Evolutionary conservation across 1,140 invertebrate genomes (phyloP).

Genomic region (Steinernema khuongi): DNA sequence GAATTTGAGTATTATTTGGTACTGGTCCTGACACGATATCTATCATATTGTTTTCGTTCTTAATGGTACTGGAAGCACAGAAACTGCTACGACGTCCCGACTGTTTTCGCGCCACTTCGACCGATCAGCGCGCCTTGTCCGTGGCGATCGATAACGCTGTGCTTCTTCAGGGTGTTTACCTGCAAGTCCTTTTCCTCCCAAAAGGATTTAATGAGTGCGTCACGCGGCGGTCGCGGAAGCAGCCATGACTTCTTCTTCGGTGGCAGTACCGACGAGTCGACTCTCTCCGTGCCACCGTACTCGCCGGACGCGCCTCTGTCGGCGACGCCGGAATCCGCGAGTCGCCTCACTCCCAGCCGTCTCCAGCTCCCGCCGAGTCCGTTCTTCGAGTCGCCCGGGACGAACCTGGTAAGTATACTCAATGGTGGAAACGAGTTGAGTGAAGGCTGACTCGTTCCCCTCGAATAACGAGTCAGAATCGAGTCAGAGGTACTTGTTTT

Average conservation of each 20-base stretch:
- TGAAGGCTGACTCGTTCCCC: too few relatives aligned
- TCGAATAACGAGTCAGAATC: too few relatives aligned
- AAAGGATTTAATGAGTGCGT: conserved; percentile 7
- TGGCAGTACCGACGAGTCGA: background rate
- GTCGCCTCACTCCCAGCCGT: background rate
- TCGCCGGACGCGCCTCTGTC: background rate
- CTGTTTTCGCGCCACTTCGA: too few relatives aligned
- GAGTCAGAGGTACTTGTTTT: too few relatives aligned
- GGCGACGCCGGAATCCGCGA: background rate
- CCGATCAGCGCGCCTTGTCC: too few relatives aligned
- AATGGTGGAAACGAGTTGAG: too few relatives aligned
- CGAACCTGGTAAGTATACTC: background rate
- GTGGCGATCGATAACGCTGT: too few relatives aligned
- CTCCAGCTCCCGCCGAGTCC: conserved; percentile 1
- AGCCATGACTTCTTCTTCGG: background rate
- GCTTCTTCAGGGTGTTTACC: background rate
- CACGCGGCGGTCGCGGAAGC: background rate
- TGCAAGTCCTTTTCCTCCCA: background rate
- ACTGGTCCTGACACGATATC: too few relatives aligned
- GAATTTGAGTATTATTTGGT: too few relatives aligned
- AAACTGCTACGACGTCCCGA: too few relatives aligned
- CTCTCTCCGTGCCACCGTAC: background rate
- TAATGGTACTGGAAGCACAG: too few relatives aligned
- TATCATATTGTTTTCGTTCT: too few relatives aligned
- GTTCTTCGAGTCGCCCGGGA: background rate